Evolutionary conservation across 1,140 invertebrate species (phyloP), one percentile per base, ranked within the genome.

Genomic region (Harlomillsia oculata): DNA sequence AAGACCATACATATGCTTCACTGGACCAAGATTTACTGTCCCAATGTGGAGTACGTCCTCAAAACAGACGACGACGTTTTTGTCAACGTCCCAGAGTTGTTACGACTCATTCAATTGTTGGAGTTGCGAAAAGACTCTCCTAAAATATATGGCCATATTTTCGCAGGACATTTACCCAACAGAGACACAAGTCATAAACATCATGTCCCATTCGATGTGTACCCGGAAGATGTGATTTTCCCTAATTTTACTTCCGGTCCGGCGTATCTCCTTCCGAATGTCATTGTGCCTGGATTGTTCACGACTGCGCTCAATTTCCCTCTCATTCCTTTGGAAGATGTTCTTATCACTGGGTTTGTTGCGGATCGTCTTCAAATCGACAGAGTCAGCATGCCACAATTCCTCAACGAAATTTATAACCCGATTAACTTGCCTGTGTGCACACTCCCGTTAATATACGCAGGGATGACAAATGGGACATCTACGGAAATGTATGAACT

Each of bases 11-110:
- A 69, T 20, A 56, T 70, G 28, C 36, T 73, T 8, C 56, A 65
- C 13, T 73, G 72, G 72, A 57, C 66, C 11, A 16, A 56, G 5
- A 30, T 48, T 21, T 55, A 63, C 43, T 73, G 72, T 53, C 53
- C 66, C 5, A 53, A 64, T n/a, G 63, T 64, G 6, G 59, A 60
- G 46, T 66, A 65, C 48, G 44, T 72, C 28, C 51, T 72, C 8
- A 73, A 72, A 62, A 65, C 68, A 20, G 72, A 73, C 59, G 68
- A 70, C 51, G 69, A 70, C 49, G 62, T 69, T 3, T 68, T 67
- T 39, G 56, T 67, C 11, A 67, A 68, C 44, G 46, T 63, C 13
- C 41, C 56, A 25, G 21, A 20, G 14, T 11, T 58, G 0, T 30
- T 58, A 6, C 30, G 53, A 29, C 29, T 58, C 30, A 58, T 58